Conservation (phyloP, 1,140 invertebrate species). For the Bombus superbus region DNA sequence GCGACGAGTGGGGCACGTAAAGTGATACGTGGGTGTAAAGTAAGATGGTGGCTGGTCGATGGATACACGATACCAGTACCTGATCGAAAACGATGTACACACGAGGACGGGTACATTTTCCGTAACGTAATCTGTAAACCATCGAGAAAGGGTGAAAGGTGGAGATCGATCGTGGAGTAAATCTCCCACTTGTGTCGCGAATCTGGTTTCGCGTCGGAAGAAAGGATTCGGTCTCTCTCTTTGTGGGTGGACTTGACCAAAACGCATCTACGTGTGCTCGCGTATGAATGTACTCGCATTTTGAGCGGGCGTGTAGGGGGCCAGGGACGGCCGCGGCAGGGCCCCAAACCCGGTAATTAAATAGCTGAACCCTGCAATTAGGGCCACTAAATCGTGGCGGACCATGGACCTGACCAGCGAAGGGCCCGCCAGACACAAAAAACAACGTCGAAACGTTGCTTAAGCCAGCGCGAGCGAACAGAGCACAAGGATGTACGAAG, state of each 20-base stretch:
- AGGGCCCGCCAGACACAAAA: constrained; percentile 83
- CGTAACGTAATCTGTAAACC: neutral
- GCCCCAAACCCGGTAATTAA: constrained; percentile 83
- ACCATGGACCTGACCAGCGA: constrained; percentile 78
- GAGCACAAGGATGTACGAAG: constrained; percentile 58
- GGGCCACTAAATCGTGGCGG: constrained; percentile 83
- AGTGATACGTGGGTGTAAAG: constrained; percentile 80
- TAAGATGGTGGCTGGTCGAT: constrained; percentile 76
- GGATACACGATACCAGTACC: constrained; percentile 46
- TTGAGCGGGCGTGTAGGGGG: constrained; percentile 68
- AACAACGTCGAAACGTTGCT: constrained; percentile 81
- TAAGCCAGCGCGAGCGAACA: constrained; percentile 66
- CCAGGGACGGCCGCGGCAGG: constrained; percentile 69
- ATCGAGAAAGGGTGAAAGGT: neutral
- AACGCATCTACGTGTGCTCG: constrained; percentile 57
- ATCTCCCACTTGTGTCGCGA: constrained; percentile 23
- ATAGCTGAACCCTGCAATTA: constrained; percentile 84
- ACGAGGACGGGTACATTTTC: too few relatives aligned
- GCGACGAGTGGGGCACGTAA: constrained; percentile 69
- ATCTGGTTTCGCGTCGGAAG: neutral
- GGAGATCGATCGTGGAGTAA: neutral
- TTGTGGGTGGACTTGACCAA: constrained; percentile 59
- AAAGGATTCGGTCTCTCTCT: constrained; percentile 15
- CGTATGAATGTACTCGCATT: constrained; percentile 77
- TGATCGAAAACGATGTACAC: neutral